Evolutionary conservation across 2,113 vertebrate genomes (phyloP), one percentile per base, ranked within the genome.

Genomic region (Addax nasomaculatus): DNA sequence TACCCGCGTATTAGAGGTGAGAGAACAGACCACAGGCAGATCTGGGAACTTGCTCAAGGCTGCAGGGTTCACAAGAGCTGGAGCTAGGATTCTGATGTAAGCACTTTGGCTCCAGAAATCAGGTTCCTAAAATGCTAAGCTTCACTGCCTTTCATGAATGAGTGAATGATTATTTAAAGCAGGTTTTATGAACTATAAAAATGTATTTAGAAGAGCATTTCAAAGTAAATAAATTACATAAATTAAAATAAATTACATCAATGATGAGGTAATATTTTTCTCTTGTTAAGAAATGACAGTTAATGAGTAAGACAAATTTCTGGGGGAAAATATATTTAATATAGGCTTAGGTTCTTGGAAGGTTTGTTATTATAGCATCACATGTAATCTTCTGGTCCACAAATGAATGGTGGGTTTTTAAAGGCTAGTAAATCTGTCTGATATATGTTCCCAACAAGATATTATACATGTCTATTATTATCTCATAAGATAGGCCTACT

Each of bases 111-210:
- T 97, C 76, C 47, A 93, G 78, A 73, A 95, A 43, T 78, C 39
- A 30, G 51, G 21, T 89, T 8, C 14, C 85, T 93, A 51, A 55
- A 78, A 78, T 6, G 51, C 91, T 55, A 58, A 60, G 36, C 47
- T 91, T 84, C 94, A 67, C 36, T 78, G 81, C 80, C 73, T 89
- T 88, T 94, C 89, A 60, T 91, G 94, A 93, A 33, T 39, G 27
- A 95, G 60, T 91, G 78, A 93, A 60, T 94, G 67, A 89, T 91
- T 89, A 64, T 33, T 95, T 95, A 95, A 91, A 78, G 83, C 43
- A 89, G 92, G 90, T 93, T 96, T 96, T 92, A 64, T 33, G 85
- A 90, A 49, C 86, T 79, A 91, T 97, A 96, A 98, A 97, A 98
- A 58, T 89, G n/a, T 80, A 95, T 21, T 78, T 86, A 94, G 81